Base-by-base conservation (phyloP, 2,888 invertebrate genomes). In the Apotomis betuletana region DNA sequence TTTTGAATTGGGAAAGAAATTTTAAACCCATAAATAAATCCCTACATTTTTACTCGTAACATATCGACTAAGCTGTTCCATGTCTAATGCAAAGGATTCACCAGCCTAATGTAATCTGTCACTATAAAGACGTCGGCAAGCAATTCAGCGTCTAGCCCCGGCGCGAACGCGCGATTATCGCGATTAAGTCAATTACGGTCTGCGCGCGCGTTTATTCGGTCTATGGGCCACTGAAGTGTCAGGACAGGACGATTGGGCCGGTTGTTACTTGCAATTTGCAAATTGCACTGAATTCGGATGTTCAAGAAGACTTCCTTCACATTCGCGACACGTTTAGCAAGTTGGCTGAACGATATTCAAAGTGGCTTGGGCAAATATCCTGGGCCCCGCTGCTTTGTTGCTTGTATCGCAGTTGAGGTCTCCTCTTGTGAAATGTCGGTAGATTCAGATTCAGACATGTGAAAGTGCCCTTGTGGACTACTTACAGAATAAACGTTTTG, bases 121-220 rank as follows among this genome's bases (percentile, higher is more conserved):
- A 46, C 57, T 49, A 41, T 62, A 62, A 55, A 69, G 54, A 52
- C 44, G 44, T 60, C 68, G 46, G 13, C 49, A n/a, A 55, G 27
- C 69, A 57, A 69, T 57, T 69, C 38, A 38, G 68, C 52, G 6
- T 44, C 61, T 46, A 61, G 60, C 41, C 36, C 44, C 62, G 36
- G 13, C 55, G 62, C 57, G 52, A 59, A 41, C 59, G 59, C 67
- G 58, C 57, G 51, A 54, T 44, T 13, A 52, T 52, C 44, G 65
- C 13, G 55, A 67, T 67, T 69, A 62, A 55, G 49, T 55, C 69
- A 69, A 69, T 69, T 69, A 62, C 62, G 36, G 54, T 57, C 65
- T 44, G 46, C 57, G 65, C 55, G 55, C 46, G 54, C 65, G 55
- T 12, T 65, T 57, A 9, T 46, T 57, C 57, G 55, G 55, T 54